Evolutionary conservation across 92 coral and sea anemone species (phyloP).

Genomic region (Galaxea fascicularis): DNA sequence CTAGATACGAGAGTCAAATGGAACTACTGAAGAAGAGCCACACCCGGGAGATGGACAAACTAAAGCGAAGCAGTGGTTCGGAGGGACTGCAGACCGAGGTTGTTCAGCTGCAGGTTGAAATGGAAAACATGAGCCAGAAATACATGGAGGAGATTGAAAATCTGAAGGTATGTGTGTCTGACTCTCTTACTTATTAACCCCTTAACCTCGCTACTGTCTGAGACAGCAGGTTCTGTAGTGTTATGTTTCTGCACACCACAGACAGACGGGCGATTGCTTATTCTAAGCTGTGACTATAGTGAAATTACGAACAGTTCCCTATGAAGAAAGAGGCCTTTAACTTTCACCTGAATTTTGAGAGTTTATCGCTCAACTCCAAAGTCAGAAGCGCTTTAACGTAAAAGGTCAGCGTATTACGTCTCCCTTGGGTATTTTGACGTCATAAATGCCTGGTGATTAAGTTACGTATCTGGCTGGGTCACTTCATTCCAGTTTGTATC

Average conservation of each 20-base stretch:
- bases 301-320: background rate
- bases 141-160: conserved; percentile 87
- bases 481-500: background rate
- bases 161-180: conserved; percentile 52
- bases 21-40: conserved; percentile 85
- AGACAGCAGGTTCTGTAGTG: background rate
- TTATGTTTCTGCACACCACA: background rate
- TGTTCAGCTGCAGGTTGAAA: conserved; percentile 81
- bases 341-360: background rate
- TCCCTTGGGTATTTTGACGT: conserved; percentile 10
- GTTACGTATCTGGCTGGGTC: background rate
- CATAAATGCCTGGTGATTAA: background rate
- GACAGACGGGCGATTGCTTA: background rate
- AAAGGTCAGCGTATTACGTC: background rate
- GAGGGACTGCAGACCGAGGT: conserved; percentile 85
- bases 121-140: conserved; percentile 88
- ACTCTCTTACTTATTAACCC: background rate
- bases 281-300: no score
- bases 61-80: conserved; percentile 79
- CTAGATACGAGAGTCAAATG: conserved; percentile 90
- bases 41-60: conserved; percentile 84
- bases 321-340: background rate
- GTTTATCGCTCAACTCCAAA: background rate
- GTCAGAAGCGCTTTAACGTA: background rate
- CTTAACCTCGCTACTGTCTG: background rate